phyloP scores from a whole-genome alignment of 2,888 invertebrate species.

The Horisme vitalbata region DNA sequence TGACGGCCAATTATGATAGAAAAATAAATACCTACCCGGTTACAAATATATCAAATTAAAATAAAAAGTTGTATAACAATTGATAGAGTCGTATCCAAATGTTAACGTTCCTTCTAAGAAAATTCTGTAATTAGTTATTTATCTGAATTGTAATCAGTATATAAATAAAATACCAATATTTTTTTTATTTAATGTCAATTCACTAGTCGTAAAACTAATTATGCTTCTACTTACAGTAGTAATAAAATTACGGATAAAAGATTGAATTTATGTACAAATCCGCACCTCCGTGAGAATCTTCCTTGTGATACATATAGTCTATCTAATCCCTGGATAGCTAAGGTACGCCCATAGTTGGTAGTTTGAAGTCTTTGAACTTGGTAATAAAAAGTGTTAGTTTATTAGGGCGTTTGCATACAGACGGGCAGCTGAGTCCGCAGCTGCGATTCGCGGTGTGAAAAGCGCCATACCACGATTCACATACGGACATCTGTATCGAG shows the following conservation, averaged over 20 bases:
- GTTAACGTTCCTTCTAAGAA: no score
- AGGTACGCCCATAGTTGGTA: constrained; percentile 30
- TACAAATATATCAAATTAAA: no score
- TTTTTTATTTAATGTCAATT: no score
- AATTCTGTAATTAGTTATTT: no score
- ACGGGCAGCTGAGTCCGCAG: constrained; percentile 65
- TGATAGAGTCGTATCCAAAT: no score
- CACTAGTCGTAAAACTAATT: no score
- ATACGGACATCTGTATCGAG: constrained; percentile 55
- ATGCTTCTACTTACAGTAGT: no score
- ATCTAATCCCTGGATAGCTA: constrained; percentile 32
- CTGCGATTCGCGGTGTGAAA: constrained; percentile 75
- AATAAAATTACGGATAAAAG: constrained; percentile 11
- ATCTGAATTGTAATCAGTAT: no score
- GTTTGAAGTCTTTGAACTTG: constrained; percentile 26
- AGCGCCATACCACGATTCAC: constrained; percentile 66
- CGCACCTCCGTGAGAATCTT: constrained; percentile 20
- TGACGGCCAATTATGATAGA: no score
- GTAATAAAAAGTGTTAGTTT: constrained; percentile 76
- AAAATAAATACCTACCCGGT: no score
- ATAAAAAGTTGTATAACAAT: no score
- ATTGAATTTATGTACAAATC: constrained; percentile 3
- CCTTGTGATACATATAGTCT: constrained; percentile 14
- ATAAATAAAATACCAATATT: no score
- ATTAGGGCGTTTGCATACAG: constrained; percentile 79